phyloP scores from a whole-genome alignment of 2,113 vertebrate species.

The Mormoops blainvillei region DNA sequence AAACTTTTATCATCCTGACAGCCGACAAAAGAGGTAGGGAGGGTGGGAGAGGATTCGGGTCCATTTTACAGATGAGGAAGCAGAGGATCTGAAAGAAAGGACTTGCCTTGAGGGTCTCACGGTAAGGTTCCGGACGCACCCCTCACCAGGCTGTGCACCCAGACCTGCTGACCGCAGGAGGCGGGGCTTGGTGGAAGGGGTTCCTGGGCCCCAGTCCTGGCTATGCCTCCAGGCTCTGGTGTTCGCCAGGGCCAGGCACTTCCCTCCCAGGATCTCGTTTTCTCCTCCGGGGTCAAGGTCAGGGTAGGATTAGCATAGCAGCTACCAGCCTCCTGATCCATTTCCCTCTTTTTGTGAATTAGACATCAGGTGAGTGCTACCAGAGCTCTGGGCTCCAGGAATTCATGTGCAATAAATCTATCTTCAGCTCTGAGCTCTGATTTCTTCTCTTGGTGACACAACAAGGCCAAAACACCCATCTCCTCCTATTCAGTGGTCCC shows the following conservation, averaged over 20 bases:
- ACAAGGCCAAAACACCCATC: rapidly evolving
- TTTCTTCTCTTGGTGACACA: neutral
- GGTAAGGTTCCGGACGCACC: neutral
- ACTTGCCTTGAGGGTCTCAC: neutral
- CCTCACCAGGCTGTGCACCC: neutral
- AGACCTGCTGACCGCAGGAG: neutral
- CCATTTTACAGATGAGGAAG: neutral
- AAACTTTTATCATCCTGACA: neutral
- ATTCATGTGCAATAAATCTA: neutral
- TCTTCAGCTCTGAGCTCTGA: rapidly evolving
- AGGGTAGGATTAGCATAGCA: neutral
- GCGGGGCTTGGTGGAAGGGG: too few species aligned
- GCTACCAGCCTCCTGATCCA: neutral
- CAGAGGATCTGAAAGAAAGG: neutral
- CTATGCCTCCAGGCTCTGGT: neutral
- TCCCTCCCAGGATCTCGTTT: neutral
- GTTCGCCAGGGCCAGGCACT: neutral
- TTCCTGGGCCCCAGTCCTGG: neutral
- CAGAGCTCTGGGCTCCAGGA: neutral
- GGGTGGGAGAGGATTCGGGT: neutral
- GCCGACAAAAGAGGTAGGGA: neutral
- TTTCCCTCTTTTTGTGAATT: neutral
- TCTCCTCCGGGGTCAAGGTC: neutral
- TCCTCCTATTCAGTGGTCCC: neutral
- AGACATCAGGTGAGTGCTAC: neutral